phyloP scores from a whole-genome alignment of 2,113 vertebrate genomes.

The Oncorhynchus clarkii region DNA sequence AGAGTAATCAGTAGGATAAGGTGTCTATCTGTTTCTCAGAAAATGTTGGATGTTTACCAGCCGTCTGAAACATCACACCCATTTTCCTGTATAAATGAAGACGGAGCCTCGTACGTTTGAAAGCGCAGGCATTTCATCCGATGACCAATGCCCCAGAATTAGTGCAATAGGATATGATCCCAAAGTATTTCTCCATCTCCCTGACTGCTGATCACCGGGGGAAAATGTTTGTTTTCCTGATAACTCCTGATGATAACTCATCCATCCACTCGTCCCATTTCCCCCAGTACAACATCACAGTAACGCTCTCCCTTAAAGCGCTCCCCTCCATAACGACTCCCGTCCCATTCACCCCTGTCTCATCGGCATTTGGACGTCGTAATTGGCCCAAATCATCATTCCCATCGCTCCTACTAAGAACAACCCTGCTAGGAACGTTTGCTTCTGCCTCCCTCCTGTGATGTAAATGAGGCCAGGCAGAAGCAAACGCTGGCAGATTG shows the following conservation, averaged over 20 bases:
- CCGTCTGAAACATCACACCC: neutral
- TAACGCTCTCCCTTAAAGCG: neutral
- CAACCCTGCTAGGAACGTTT: conserved; percentile 17
- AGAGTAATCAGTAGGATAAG: neutral
- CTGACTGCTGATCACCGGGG: neutral
- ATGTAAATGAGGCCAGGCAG: conserved; percentile 43
- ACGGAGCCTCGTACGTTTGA: neutral
- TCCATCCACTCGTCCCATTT: conserved; percentile 18
- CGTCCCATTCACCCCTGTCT: conserved; percentile 18
- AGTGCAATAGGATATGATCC: neutral
- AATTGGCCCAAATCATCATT: conserved; percentile 44
- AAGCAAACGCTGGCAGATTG: conserved; percentile 30
- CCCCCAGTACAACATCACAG: neutral
- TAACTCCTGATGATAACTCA: neutral
- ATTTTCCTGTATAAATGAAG: neutral
- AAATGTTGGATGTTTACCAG: neutral
- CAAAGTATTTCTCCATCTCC: neutral
- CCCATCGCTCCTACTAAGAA: conserved; percentile 10
- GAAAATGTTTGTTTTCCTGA: neutral
- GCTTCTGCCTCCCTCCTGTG: conserved; percentile 22
- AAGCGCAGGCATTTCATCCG: neutral
- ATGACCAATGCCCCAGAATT: neutral
- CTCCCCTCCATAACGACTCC: conserved; percentile 21
- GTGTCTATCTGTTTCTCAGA: neutral
- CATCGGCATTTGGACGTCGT: conserved; percentile 11